A percentile compares a stretch with the other conserved stretches of the same genome.
phyloP scores from a whole-genome alignment of 2,888 invertebrate species.

The Tethea ocularis region DNA sequence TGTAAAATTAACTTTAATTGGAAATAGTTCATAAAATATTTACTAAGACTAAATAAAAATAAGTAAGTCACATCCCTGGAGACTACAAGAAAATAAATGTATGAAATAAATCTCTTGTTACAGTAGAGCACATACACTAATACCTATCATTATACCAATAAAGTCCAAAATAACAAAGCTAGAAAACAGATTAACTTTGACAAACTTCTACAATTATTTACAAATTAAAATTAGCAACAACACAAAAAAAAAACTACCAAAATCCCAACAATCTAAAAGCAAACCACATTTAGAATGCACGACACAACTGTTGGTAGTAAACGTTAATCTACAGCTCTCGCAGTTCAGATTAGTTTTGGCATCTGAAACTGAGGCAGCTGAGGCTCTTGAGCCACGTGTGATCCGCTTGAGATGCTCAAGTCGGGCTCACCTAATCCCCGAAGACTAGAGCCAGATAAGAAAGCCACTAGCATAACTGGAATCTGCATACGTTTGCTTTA shows the following conservation, averaged over 20 bases:
- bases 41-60: too few relatives aligned
- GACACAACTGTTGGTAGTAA: background rate
- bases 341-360: slow-evolving; percentile 8
- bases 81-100: too few relatives aligned
- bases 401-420: slow-evolving; percentile 4
- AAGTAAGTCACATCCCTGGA: too few relatives aligned
- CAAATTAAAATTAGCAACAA: background rate
- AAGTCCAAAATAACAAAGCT: too few relatives aligned
- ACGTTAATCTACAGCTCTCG: background rate
- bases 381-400: slow-evolving; percentile 4
- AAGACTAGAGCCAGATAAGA: slow-evolving; percentile 35
- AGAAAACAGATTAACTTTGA: background rate
- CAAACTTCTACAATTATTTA: background rate
- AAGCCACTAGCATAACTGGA: slow-evolving; percentile 28
- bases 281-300: background rate
- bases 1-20: too few relatives aligned
- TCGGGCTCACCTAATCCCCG: slow-evolving; percentile 30
- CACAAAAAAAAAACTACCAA: background rate
- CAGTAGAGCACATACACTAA: too few relatives aligned
- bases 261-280: slow-evolving; percentile 5
- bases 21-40: too few relatives aligned
- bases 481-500: slow-evolving; percentile 28
- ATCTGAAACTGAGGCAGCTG: slow-evolving; percentile 4
- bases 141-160: too few relatives aligned
- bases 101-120: too few relatives aligned